Conservation (phyloP, 2,113 vertebrate genomes). For the Addax nasomaculatus region DNA sequence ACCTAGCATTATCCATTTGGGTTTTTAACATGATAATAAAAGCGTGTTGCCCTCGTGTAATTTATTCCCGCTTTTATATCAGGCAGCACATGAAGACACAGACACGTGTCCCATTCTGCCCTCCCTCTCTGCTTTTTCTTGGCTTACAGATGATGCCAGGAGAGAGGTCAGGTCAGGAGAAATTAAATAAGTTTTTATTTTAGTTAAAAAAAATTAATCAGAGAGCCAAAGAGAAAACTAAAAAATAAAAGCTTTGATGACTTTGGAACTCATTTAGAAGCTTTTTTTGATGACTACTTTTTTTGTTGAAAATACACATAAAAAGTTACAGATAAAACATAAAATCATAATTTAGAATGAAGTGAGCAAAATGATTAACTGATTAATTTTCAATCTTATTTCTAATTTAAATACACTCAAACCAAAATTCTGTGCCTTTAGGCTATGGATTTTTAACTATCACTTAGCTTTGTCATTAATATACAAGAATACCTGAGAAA, state of each 20-base stretch:
- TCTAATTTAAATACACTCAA: not conserved
- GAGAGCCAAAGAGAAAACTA: not conserved
- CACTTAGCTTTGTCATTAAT: not conserved
- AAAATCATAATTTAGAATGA: not conserved
- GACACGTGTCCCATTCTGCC: not conserved
- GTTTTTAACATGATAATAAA: conserved; percentile 48
- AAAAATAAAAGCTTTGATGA: not conserved
- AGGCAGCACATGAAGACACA: not conserved
- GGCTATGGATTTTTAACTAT: not conserved
- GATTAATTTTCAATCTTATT: not conserved
- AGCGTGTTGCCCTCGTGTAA: not conserved
- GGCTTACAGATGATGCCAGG: not conserved
- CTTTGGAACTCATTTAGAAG: not conserved
- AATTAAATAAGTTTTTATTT: not conserved
- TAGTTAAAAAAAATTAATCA: not conserved
- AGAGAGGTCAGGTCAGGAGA: not conserved
- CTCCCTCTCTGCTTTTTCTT: not conserved
- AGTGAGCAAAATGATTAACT: not conserved
- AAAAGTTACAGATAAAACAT: not conserved
- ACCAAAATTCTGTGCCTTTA: not conserved
- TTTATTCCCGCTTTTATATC: not conserved
- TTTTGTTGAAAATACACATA: not conserved
- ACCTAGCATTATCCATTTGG: conserved; percentile 11
- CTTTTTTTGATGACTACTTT: not conserved
- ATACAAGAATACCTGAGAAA: not conserved